Evolutionary conservation across 2,113 vertebrate genomes (phyloP), one percentile per base, ranked within the genome.

Genomic region (Onychorhynchus coronatus): DNA sequence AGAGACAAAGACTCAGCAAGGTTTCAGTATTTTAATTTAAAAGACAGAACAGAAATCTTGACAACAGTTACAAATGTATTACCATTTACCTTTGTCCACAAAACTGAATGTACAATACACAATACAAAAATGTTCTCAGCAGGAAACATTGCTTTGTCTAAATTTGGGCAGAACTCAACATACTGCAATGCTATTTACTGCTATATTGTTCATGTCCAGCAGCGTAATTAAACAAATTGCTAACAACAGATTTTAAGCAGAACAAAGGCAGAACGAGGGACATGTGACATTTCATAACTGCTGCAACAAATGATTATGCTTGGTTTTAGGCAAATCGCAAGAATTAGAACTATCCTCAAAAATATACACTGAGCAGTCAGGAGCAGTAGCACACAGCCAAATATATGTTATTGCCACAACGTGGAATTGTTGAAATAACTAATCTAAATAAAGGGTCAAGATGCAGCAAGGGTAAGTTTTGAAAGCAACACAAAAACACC

Each of bases 11-110:
- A 93, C 83, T 58, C 61, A 47, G n/a, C 23, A 72, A 41, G 3
- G 2, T 88, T 93, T 89, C 79, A 88, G 21, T 47, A 56, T 70
- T 96, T 97, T 97, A 96, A 97, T 96, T 95, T 75, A 79, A 86
- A 94, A 95, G 87, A 81, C 27, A 73, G 73, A 88, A 86, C 74
- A 95, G 31, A 31, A 82, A 65, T 89, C 42, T 85, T 80, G 66
- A 95, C 85, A 91, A 87, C 33, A 89, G 46, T 56, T 91, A 63
- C 41, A 92, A 92, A 77, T 59, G 20, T 39, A 72, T 78, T 76
- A 93, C 27, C 68, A 95, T 76, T 55, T 86, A 91, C 22, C 46
- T 92, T 71, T 66, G 62, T 93, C 85, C 91, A 97, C 83, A 87
- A 78, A 93, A 84, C 55, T 62, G 83, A 68, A 58, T 3, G 0